These are phyloP conservation scores for Drosophila antonietae DNA, from an alignment of 2,888 invertebrate species.

Conservation along the genomic window DNA sequence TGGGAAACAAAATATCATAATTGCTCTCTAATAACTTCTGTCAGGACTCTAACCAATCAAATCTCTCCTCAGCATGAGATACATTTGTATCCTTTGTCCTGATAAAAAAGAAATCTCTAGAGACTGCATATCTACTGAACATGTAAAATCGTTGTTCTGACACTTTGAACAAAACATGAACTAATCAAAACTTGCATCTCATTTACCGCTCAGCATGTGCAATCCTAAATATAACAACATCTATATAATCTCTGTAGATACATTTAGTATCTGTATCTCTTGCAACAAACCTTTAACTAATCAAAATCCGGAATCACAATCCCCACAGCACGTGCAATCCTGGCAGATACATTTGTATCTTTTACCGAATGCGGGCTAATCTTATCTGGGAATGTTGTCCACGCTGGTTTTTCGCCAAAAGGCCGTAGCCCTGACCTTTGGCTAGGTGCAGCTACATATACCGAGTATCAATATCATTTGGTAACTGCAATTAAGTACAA, in stretches of 20 bases:
- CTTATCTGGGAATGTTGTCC: constrained; percentile 42
- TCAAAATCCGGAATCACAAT: not conserved
- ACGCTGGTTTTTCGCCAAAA: constrained; percentile 53
- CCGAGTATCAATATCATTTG: constrained; percentile 16
- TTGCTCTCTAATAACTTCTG: not conserved
- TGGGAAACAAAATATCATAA: not conserved
- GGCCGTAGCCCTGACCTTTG: constrained; percentile 1
- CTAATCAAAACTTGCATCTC: constrained; percentile 2
- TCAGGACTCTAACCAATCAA: not conserved
- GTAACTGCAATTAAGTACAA: constrained; percentile 51
- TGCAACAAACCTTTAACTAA: constrained; percentile 1
- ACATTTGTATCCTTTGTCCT: constrained; percentile 8
- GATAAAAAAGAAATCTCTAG: not conserved
- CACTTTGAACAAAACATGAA: constrained; percentile 4
- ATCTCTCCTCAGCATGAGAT: not conserved
- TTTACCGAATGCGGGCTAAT: constrained; percentile 50
- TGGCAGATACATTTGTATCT: constrained; percentile 21
- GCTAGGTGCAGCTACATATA: constrained; percentile 10
- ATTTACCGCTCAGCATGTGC: constrained; percentile 12
- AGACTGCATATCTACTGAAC: not conserved
- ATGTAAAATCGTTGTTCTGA: constrained; percentile 1
- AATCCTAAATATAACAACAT: constrained; percentile 6
- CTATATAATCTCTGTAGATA: not conserved
- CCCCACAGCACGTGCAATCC: constrained; percentile 6
- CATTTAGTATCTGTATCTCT: not conserved